These are phyloP conservation scores for Patella depressa DNA, from an alignment of 2,888 invertebrate genomes.

Conservation along the genomic window DNA sequence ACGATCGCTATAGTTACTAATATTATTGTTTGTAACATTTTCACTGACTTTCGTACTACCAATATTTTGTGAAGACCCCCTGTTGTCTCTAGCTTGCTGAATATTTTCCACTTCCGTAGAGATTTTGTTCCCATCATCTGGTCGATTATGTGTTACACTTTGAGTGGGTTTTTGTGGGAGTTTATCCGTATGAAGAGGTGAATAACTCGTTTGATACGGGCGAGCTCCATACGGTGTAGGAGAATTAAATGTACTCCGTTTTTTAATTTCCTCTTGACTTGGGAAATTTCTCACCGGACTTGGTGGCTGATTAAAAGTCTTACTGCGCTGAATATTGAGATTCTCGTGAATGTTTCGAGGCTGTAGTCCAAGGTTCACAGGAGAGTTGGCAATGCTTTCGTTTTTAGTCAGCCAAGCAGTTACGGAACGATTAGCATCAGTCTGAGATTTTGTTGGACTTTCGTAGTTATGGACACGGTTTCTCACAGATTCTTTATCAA, in stretches of 20 bases:
- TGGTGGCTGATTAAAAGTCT: not conserved
- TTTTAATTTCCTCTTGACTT: not conserved
- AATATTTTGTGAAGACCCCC: no score
- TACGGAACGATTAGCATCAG: not conserved
- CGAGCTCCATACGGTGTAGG: not conserved
- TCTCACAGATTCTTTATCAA: not conserved
- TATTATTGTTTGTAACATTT: no score
- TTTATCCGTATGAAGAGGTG: not conserved
- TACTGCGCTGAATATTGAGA: not conserved
- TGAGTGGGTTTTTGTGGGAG: not conserved
- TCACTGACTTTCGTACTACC: no score
- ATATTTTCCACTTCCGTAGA: no score
- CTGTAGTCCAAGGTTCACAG: not conserved
- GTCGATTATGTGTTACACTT: not conserved
- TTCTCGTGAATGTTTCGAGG: constrained; percentile 1
- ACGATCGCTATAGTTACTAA: no score
- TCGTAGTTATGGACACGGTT: not conserved
- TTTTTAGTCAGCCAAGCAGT: not conserved
- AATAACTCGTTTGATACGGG: not conserved
- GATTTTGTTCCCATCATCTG: constrained; percentile 4
- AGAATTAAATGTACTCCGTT: not conserved
- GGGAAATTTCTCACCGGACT: not conserved
- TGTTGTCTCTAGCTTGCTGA: no score
- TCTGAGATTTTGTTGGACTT: not conserved
- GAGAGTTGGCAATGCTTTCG: not conserved